phyloP scores from a whole-genome alignment of 2,113 vertebrate species.

The Empidonax traillii region DNA sequence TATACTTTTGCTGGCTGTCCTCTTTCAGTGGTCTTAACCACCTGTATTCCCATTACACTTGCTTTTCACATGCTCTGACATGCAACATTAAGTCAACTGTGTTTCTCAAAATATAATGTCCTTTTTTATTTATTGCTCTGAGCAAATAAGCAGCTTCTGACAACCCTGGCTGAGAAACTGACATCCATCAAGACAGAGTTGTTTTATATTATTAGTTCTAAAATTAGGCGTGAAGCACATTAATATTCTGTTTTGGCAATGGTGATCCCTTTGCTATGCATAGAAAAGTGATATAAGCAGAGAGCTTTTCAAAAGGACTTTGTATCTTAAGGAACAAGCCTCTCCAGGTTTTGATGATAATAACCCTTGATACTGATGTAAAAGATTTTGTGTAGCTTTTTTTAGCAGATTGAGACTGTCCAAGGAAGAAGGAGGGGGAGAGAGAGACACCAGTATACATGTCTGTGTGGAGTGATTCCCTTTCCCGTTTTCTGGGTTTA shows the following conservation, averaged over 20 bases:
- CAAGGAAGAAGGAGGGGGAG: background rate
- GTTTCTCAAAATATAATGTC: background rate
- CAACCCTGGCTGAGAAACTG: background rate
- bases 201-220: conserved; percentile 22
- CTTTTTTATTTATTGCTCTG: background rate
- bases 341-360: background rate
- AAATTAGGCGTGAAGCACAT: conserved; percentile 34
- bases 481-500: background rate
- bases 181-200: background rate
- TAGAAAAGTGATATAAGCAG: conserved; percentile 20
- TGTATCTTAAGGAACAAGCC: background rate
- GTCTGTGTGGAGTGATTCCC: background rate
- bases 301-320: conserved; percentile 36
- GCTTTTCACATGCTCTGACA: background rate
- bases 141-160: background rate
- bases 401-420: conserved; percentile 25
- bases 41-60: background rate
- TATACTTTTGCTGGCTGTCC: background rate
- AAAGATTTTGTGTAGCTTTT: conserved; percentile 8
- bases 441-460: background rate
- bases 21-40: background rate
- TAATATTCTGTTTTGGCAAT: conserved; percentile 40
- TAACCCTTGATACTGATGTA: background rate
- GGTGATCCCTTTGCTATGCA: conserved; percentile 33
- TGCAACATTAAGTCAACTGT: background rate